Evolutionary conservation across 2,888 invertebrate species (phyloP).

Genomic region (Anodontia alba): DNA sequence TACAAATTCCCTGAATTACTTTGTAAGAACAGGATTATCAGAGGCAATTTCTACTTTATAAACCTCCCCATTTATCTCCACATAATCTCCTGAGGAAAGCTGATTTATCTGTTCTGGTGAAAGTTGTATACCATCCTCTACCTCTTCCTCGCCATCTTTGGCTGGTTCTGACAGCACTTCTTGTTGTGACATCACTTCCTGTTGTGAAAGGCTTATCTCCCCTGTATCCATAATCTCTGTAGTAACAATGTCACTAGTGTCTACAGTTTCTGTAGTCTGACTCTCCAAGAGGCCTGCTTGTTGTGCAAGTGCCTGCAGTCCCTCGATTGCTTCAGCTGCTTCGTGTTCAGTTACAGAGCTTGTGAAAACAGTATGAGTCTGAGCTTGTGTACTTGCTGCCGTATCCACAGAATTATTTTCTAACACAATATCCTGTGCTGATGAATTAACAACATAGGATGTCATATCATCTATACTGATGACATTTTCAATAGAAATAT

Average conservation of each 20-base stretch:
- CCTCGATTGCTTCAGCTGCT: constrained; percentile 80
- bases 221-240: constrained; percentile 52
- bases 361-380: not conserved
- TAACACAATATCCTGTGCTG: constrained; percentile 61
- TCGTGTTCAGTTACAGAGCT: constrained; percentile 66
- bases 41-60: constrained; percentile 78
- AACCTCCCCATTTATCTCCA: constrained; percentile 83
- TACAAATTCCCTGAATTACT: too few relatives aligned
- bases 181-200: constrained; percentile 1
- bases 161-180: not conserved
- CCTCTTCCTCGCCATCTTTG: not conserved
- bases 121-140: constrained; percentile 71
- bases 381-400: not conserved
- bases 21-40: not conserved
- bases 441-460: constrained; percentile 63
- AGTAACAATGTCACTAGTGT: constrained; percentile 58
- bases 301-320: constrained; percentile 80
- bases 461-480: constrained; percentile 77
- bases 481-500: constrained; percentile 60
- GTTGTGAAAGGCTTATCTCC: constrained; percentile 20
- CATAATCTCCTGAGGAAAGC: constrained; percentile 80
- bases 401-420: not conserved
- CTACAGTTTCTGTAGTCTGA: constrained; percentile 46
- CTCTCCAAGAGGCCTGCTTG: constrained; percentile 70
- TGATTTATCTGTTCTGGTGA: constrained; percentile 78